Evolutionary conservation across 2,888 invertebrate genomes (phyloP), one percentile per base, ranked within the genome.

Genomic region (Xanthia togata): DNA sequence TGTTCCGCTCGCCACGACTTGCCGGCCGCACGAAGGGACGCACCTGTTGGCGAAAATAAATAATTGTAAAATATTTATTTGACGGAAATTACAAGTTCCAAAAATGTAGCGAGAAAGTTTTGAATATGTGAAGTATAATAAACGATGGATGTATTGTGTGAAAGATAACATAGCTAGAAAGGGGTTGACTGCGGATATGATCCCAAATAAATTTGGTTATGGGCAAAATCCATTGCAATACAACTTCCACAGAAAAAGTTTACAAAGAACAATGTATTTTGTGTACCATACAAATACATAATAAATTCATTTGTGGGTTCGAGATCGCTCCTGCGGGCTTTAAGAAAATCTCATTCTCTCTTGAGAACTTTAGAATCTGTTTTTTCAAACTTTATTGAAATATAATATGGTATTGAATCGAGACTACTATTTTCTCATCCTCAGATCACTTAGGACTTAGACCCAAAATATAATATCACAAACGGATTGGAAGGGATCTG

Each of bases 1-100:
- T 98, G 98, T 91, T 98, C 99, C 12, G 98, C 98, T 82, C 98
- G 97, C 98, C 98, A 98, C 85, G 98, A 98, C 94, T 98, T 98
- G 87, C 97, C 97, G 60, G 98, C 97, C 70, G 97, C 97, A 74
- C 98, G 97, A 76, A 98, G 97, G 68, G 97, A 97, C 55, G 98
- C 98, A 83, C 98, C 98, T 98, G 97, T 55, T 62, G 26, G 62
- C 69, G 38, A 71, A 11, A 11, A 41, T 0, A 11, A 41, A n/a
- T 23, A 26, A 12, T 31, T 35, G 8, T 17, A 6, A 44, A 26
- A 17, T 50, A 62, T 23, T 23, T 44, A 31, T 31, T 31, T 31
- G 17, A 47, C 2, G 8, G 1, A n/a, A 26, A 41, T 4, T 8
- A 26, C 14, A 26, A 26, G 57, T 55, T 55, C 23, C 8, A 23